phyloP scores from a whole-genome alignment of 2,888 invertebrate species.

The Charanyca ferruginea region DNA sequence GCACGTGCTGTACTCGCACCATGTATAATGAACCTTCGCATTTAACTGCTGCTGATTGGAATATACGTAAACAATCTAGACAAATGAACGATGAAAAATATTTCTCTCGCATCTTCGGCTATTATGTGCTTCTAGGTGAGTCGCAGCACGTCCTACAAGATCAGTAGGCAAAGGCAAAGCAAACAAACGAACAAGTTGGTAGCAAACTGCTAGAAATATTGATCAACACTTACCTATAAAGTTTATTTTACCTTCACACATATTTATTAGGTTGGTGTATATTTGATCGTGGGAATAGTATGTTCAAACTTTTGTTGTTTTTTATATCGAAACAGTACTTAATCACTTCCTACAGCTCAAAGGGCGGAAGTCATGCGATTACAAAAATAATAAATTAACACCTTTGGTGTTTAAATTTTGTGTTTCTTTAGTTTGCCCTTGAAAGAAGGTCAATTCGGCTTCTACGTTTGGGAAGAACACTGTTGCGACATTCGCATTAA shows the following conservation, averaged over 20 bases:
- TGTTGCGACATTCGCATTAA: constrained; percentile 79
- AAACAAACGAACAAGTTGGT: constrained; percentile 62
- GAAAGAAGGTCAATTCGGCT: constrained; percentile 84
- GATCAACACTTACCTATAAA: constrained; percentile 55
- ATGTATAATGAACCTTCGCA: constrained; percentile 76
- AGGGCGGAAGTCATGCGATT: constrained; percentile 89
- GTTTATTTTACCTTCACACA: constrained; percentile 77
- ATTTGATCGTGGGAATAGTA: constrained; percentile 83
- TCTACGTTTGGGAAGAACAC: constrained; percentile 77
- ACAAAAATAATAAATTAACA: constrained; percentile 88
- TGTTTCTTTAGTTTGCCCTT: constrained; percentile 81
- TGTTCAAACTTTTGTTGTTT: constrained; percentile 82
- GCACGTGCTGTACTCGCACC: constrained; percentile 59
- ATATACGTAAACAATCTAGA: constrained; percentile 73
- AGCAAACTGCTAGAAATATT: constrained; percentile 61
- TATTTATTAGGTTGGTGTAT: constrained; percentile 77
- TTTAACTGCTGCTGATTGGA: constrained; percentile 77
- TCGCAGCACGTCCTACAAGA: constrained; percentile 59
- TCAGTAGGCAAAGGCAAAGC: constrained; percentile 41
- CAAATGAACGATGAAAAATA: constrained; percentile 53
- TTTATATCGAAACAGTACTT: constrained; percentile 83
- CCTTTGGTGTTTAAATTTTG: constrained; percentile 82
- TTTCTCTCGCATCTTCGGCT: constrained; percentile 19
- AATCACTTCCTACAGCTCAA: constrained; percentile 89
- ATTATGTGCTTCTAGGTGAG: constrained; percentile 53